Percentiles rank a stretch among this genome's conserved stretches.
Evolutionary conservation across 2,113 vertebrate species (phyloP).

Genomic region (Telmatochromis brachygnathus): DNA sequence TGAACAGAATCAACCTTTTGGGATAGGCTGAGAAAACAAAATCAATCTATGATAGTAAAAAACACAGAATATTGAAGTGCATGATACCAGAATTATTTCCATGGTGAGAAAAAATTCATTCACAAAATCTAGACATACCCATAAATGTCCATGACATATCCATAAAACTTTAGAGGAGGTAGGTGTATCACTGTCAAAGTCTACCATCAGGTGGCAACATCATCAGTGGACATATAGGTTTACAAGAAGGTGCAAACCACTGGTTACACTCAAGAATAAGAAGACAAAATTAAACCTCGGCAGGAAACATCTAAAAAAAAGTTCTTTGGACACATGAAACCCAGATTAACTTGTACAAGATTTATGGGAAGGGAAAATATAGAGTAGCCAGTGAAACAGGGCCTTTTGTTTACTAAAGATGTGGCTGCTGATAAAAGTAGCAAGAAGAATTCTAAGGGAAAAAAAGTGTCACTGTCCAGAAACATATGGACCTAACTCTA

Average conservation of each 20-base stretch:
- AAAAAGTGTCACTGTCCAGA: neutral
- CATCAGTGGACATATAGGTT: neutral
- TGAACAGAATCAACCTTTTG: neutral
- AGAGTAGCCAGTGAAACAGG: neutral
- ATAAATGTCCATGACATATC: neutral
- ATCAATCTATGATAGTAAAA: neutral
- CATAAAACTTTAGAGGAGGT: neutral
- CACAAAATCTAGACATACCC: neutral
- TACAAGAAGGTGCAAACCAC: neutral
- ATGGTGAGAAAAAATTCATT: neutral
- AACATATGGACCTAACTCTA: neutral
- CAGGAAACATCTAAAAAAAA: neutral
- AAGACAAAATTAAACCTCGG: neutral
- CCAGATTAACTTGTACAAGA: neutral
- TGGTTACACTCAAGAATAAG: neutral
- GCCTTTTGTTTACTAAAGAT: neutral
- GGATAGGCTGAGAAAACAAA: neutral
- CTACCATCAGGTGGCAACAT: neutral
- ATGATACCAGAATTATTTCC: neutral
- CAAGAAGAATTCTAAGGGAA: neutral
- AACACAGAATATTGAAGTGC: neutral
- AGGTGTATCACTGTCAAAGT: neutral
- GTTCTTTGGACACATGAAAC: neutral
- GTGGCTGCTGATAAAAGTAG: neutral
- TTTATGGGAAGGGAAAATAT: neutral